These are phyloP conservation scores for Hedychridium roseum DNA, from an alignment of 2,888 invertebrate genomes.

Conservation along the genomic window DNA sequence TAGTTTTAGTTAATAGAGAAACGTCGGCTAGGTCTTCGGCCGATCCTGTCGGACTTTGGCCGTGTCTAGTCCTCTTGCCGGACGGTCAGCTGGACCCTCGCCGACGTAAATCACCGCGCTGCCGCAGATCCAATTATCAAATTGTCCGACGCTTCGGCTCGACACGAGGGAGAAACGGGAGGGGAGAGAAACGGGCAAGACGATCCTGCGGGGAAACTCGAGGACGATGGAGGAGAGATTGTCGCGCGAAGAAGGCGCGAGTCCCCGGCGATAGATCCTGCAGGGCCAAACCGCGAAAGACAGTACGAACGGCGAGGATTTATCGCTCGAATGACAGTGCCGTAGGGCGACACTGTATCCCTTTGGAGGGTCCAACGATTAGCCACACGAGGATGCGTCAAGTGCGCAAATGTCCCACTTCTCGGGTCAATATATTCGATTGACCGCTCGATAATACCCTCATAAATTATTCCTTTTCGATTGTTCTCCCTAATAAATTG, in stretches of 20 bases:
- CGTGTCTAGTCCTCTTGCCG: no score
- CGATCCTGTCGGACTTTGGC: no score
- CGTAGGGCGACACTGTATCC: slow-evolving; percentile 19
- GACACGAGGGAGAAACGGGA: slow-evolving; percentile 18
- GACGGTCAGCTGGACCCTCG: slow-evolving; percentile 53
- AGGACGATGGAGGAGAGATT: background rate
- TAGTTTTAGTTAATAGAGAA: slow-evolving; percentile 47
- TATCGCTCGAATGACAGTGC: slow-evolving; percentile 40
- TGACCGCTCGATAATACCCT: no score
- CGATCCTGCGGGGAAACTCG: background rate
- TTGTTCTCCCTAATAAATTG: no score
- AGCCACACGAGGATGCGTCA: no score
- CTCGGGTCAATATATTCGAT: no score
- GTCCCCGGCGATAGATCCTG: slow-evolving; percentile 53
- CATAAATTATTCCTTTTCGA: no score
- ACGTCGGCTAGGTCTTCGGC: no score
- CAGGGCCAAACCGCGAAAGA: slow-evolving; percentile 53
- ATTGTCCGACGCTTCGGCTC: slow-evolving; percentile 54
- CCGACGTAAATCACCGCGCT: slow-evolving; percentile 55
- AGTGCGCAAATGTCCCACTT: no score
- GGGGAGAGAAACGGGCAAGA: slow-evolving; percentile 5
- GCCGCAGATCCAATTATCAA: slow-evolving; percentile 61
- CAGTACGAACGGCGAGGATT: slow-evolving; percentile 46
- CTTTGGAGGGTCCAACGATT: slow-evolving; percentile 4
- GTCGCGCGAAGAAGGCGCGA: slow-evolving; percentile 2